A percentile compares a stretch with the other conserved stretches of the same genome.
phyloP scores from a whole-genome alignment of 2,888 invertebrate genomes.

The Pogonocherus hispidulus region DNA sequence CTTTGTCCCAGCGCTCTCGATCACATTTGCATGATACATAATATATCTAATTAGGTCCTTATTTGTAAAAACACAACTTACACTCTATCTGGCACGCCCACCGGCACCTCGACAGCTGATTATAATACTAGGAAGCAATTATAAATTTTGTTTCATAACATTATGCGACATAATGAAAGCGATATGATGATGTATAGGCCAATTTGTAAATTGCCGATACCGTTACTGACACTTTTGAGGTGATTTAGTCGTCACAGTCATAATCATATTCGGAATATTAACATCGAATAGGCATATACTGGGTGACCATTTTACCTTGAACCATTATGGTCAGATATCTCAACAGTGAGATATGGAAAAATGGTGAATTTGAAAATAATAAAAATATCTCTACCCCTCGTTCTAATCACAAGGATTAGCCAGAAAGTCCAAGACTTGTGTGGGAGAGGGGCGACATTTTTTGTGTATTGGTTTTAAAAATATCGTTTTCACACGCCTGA shows the following conservation, averaged over 20 bases:
- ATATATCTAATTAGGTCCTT: background rate
- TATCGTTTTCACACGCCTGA: too few species aligned
- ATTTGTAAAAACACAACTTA: background rate
- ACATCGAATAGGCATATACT: background rate
- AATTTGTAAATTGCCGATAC: constrained; percentile 24
- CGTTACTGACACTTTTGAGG: constrained; percentile 12
- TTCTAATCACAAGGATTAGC: too few species aligned
- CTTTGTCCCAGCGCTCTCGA: background rate
- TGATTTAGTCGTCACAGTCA: constrained; percentile 12
- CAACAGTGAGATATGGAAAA: too few species aligned
- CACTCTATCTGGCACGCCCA: background rate
- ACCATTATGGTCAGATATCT: too few species aligned
- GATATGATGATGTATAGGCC: constrained; percentile 27
- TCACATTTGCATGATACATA: background rate
- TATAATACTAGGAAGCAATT: constrained; percentile 22
- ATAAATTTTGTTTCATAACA: constrained; percentile 27
- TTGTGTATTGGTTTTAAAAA: too few species aligned
- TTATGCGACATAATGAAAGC: constrained; percentile 31
- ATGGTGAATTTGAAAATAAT: too few species aligned
- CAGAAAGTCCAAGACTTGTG: too few species aligned
- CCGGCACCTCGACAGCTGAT: background rate
- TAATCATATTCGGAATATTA: background rate
- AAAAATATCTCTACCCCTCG: too few species aligned
- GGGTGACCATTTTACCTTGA: too few species aligned
- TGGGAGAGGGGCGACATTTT: too few species aligned